A percentile compares a stretch with the other conserved stretches of the same genome.
These are phyloP conservation scores for Ceratotherium simum DNA, from an alignment of 2,113 vertebrate genomes.

Conservation along the genomic window DNA sequence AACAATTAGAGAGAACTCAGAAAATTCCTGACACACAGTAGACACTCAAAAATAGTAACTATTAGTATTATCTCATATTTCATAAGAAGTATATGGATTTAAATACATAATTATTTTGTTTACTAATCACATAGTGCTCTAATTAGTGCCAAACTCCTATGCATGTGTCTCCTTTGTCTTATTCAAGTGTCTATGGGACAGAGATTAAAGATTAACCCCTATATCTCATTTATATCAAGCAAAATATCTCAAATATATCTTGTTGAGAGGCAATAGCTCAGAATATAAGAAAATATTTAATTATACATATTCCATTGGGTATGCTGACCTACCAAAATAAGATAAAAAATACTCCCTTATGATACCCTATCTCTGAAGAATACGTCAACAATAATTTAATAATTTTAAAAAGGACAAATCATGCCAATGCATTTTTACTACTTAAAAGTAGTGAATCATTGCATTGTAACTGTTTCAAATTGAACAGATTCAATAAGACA, in stretches of 20 bases:
- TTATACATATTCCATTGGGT: not conserved
- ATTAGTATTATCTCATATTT: not conserved
- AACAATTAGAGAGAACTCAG: not conserved
- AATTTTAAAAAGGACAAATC: not conserved
- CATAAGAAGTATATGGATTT: not conserved
- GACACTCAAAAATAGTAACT: not conserved
- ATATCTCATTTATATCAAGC: not conserved
- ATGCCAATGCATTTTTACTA: not conserved
- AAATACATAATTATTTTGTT: conserved; percentile 1
- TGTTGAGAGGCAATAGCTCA: not conserved
- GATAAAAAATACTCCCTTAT: not conserved
- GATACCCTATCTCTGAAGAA: not conserved
- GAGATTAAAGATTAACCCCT: not conserved
- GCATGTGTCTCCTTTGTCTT: not conserved
- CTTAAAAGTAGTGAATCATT: not conserved
- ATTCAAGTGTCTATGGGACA: not conserved
- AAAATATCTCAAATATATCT: not conserved
- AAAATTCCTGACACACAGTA: not conserved
- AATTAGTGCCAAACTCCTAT: not conserved
- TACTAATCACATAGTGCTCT: not conserved
- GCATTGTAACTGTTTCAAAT: not conserved
- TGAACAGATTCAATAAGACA: not conserved
- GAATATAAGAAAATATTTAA: not conserved
- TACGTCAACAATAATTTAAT: not conserved
- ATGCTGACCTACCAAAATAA: not conserved